A percentile compares a stretch with the other conserved stretches of the same genome.
These are phyloP conservation scores for Etheostoma nigrum DNA, from an alignment of 2,797 vertebrate genomes.

Conservation along the genomic window DNA sequence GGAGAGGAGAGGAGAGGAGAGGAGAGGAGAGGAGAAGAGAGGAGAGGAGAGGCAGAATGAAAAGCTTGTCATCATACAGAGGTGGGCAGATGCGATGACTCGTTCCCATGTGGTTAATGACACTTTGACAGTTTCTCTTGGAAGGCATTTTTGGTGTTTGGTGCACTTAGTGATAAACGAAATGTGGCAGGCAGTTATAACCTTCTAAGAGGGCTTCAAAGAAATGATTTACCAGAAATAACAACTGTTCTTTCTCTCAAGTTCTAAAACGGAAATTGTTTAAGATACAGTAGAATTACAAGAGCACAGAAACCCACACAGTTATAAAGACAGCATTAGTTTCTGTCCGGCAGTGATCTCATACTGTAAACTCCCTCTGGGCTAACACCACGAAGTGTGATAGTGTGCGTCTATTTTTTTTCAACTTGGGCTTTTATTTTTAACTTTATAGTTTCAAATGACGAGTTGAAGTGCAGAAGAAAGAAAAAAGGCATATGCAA, in stretches of 20 bases:
- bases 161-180: too few species aligned
- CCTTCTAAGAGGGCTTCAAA: not conserved
- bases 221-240: not conserved
- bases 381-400: not conserved
- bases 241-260: not conserved
- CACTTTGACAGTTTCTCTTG: too few species aligned
- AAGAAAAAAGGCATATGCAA: not conserved
- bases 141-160: too few species aligned
- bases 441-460: not conserved
- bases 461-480: not conserved
- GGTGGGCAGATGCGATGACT: not conserved
- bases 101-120: too few species aligned
- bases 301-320: not conserved
- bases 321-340: not conserved
- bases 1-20: conserved; percentile 10
- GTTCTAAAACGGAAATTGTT: not conserved
- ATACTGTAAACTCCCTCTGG: conserved; percentile 11
- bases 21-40: conserved; percentile 13
- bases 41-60: not conserved
- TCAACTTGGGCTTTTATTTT: not conserved
- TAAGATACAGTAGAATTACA: not conserved
- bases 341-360: conserved; percentile 9
- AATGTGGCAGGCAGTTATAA: not conserved
- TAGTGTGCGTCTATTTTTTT: not conserved
- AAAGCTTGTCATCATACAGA: not conserved